Percentiles rank a stretch among this genome's conserved stretches.
Conservation (phyloP, 1,140 invertebrate genomes). For the Drosophila carrolli region DNA sequence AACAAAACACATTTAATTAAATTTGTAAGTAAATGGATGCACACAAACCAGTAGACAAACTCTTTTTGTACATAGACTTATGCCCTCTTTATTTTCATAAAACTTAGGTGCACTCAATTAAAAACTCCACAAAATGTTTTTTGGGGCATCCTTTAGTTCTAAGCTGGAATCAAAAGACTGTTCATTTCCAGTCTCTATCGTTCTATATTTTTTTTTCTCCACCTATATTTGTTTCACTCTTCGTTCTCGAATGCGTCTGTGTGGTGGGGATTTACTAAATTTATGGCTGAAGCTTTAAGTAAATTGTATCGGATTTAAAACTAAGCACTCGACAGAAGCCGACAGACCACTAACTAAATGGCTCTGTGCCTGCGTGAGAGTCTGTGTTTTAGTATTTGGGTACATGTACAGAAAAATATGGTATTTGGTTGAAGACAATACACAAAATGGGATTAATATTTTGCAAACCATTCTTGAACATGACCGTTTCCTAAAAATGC, state of each 20-base stretch:
- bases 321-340: constrained; percentile 59
- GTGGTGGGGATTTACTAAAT: constrained; percentile 41
- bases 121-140: constrained; percentile 51
- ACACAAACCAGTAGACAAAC: background rate
- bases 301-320: constrained; percentile 74
- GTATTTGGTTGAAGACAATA: background rate
- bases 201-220: background rate
- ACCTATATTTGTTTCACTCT: background rate
- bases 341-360: constrained; percentile 70
- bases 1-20: constrained; percentile 9
- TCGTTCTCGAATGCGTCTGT: background rate
- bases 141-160: constrained; percentile 26
- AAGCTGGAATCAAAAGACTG: constrained; percentile 40
- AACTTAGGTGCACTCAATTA: constrained; percentile 56
- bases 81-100: constrained; percentile 1
- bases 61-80: background rate
- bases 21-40: constrained; percentile 17
- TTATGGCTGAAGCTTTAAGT: constrained; percentile 65
- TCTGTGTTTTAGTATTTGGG: constrained; percentile 1
- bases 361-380: constrained; percentile 28
- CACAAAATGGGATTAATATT: background rate
- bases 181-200: constrained; percentile 11
- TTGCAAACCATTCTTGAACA: no score
- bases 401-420: background rate
- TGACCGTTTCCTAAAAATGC: no score